Base-by-base conservation (phyloP, 1,140 invertebrate genomes). In the Galendromus occidentalis region DNA sequence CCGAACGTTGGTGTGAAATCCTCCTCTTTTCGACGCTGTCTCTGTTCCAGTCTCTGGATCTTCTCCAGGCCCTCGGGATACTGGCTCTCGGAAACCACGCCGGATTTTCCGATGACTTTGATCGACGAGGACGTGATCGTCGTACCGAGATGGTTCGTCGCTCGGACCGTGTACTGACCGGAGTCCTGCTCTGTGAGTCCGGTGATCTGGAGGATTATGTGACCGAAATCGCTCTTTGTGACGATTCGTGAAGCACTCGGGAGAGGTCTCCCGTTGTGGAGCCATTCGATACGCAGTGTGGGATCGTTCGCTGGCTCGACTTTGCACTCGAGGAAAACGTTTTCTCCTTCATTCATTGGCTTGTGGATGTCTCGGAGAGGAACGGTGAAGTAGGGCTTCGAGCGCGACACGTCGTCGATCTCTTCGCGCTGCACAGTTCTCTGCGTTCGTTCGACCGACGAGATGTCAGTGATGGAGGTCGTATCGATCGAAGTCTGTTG, bases 221-320 rank as follows among this genome's bases (percentile, higher is more conserved):
- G 91, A 14, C 91, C 91, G 74, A 94, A 94, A 71, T 94, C 90
- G 69, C 91, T 89, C 71, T 93, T 92, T n/a, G 90, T 93, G 72
- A 86, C 84, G 76, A 93, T 92, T 71, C 91, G 82, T 5, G 89
- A 92, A 55, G 87, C 89, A 65, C 91, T 85, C 7, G 87, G 89
- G 0, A 91, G 82, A 9, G 87, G 83, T 70, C 83, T 82, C 30
- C 89, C 91, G 77, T 95, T 93, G 68, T 88, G 86, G 79, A 86
- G 92, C 91, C 91, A 95, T 78, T 94, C 91, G 1, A 95, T 88
- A 71, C 85, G 80, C 87, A 94, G 91, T 0, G 88, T 90, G n/a
- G 89, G 89, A 77, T 94, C 91, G 28, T 86, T 88, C 83, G 91
- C 90, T 0, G 91, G 90, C 75, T 94, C 91, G 66, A 94, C 76